Conservation (phyloP, 2,113 vertebrate genomes). For the Cettia cetti region DNA sequence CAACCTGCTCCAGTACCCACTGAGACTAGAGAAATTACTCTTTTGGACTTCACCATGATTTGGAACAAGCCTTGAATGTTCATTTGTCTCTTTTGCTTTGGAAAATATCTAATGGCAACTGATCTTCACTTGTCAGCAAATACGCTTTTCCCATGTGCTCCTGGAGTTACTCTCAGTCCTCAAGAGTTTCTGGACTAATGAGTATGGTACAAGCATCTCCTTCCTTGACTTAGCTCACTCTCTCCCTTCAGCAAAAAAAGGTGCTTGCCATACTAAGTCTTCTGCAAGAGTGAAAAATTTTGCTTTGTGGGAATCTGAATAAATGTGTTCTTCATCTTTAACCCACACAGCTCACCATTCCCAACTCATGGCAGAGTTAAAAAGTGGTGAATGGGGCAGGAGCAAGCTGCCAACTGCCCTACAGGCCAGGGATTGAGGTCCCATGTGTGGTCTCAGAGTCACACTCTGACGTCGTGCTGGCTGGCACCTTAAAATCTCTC, state of each 20-base stretch:
- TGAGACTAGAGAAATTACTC: neutral
- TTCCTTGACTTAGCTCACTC: neutral
- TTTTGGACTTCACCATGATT: neutral
- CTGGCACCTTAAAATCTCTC: neutral
- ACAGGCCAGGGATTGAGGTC: neutral
- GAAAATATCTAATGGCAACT: neutral
- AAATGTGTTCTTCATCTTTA: neutral
- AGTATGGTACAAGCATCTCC: neutral
- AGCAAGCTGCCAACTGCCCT: fast-evolving
- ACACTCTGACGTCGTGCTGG: neutral
- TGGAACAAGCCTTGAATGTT: neutral
- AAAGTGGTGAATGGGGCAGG: neutral
- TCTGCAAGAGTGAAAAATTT: neutral
- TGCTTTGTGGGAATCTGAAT: neutral
- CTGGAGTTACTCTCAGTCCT: neutral
- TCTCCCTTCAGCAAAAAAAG: neutral
- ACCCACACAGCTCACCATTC: neutral
- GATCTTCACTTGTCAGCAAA: neutral
- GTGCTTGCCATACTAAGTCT: neutral
- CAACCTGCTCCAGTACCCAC: neutral
- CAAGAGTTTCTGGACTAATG: neutral
- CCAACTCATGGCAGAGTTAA: neutral
- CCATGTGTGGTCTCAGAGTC: neutral
- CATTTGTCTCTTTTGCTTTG: neutral
- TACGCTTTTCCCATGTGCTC: neutral